A percentile compares a stretch with the other conserved stretches of the same genome.
Evolutionary conservation across 1,140 invertebrate genomes (phyloP).

Genomic region (Hypsibius dujardini): DNA sequence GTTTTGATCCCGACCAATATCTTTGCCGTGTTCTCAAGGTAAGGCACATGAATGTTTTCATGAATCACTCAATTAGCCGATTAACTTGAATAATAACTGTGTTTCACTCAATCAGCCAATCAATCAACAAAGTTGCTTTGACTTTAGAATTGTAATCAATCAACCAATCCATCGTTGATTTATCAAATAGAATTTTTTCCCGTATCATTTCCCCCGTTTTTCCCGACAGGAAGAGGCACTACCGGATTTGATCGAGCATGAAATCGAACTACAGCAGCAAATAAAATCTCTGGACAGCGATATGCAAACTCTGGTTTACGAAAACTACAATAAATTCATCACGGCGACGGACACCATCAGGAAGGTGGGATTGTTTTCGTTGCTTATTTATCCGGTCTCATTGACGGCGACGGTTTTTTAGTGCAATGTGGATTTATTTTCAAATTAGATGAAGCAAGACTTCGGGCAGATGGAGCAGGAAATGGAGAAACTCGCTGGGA

Average conservation of each 20-base stretch:
- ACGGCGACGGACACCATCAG: constrained; percentile 91
- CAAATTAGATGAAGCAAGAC: constrained; percentile 75
- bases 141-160: too few species aligned
- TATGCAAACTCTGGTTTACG: constrained; percentile 97
- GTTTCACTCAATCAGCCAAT: too few species aligned
- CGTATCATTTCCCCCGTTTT: constrained; percentile 32
- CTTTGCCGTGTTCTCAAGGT: constrained; percentile 62
- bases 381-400: neutral
- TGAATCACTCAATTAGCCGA: too few species aligned
- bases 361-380: constrained; percentile 42
- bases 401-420: constrained; percentile 20
- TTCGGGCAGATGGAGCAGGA: constrained; percentile 95
- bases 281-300: constrained; percentile 81
- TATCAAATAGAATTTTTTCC: constrained; percentile 14
- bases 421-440: constrained; percentile 21
- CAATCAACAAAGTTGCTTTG: too few species aligned
- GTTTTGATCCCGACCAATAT: constrained; percentile 73
- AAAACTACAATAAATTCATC: constrained; percentile 99
- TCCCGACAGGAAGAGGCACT: constrained; percentile 49
- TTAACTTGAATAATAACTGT: too few species aligned
- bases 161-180: too few species aligned
- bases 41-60: constrained; percentile 20
- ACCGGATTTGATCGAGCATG: constrained; percentile 39
- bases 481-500: constrained; percentile 74
- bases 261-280: constrained; percentile 36